These are phyloP conservation scores for Meteorus colon DNA, from an alignment of 2,888 invertebrate species.

Conservation along the genomic window DNA sequence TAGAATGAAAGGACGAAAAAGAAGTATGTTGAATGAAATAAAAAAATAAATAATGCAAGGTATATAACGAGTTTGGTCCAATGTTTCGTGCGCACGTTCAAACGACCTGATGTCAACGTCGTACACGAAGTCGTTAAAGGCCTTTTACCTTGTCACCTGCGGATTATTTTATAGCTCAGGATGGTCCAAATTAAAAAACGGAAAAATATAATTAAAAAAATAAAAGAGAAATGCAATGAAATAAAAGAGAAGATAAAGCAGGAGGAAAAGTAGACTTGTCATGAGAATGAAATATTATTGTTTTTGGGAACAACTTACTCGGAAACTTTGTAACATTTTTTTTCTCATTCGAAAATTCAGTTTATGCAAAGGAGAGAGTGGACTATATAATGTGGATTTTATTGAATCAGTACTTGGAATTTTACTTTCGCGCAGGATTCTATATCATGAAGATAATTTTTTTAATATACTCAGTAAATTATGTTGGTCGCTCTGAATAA, in stretches of 20 bases:
- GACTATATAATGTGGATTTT: too few species aligned
- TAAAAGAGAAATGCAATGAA: neutral
- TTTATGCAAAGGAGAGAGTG: too few species aligned
- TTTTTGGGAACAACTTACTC: too few species aligned
- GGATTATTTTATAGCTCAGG: slow-evolving; percentile 50
- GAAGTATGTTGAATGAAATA: slow-evolving; percentile 6
- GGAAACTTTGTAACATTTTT: too few species aligned
- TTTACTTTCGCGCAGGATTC: too few species aligned
- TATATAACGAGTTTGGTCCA: slow-evolving; percentile 40
- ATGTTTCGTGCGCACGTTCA: slow-evolving; percentile 24
- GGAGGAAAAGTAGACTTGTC: neutral
- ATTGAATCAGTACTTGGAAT: too few species aligned
- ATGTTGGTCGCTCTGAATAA: too few species aligned
- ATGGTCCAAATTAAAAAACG: slow-evolving; percentile 14
- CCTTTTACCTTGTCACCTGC: slow-evolving; percentile 50
- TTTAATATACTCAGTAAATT: too few species aligned
- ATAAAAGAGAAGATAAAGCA: neutral
- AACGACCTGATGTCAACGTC: slow-evolving; percentile 37
- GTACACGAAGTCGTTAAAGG: slow-evolving; percentile 54
- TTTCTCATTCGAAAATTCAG: too few species aligned
- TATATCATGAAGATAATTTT: too few species aligned
- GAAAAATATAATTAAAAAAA: neutral
- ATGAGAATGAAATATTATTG: neutral
- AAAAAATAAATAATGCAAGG: slow-evolving; percentile 5
- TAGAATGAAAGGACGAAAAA: slow-evolving; percentile 4